A percentile compares a stretch with the other conserved stretches of the same genome.
These are phyloP conservation scores for Sitta carolinensis DNA, from an alignment of 2,797 vertebrate genomes.

Conservation along the genomic window DNA sequence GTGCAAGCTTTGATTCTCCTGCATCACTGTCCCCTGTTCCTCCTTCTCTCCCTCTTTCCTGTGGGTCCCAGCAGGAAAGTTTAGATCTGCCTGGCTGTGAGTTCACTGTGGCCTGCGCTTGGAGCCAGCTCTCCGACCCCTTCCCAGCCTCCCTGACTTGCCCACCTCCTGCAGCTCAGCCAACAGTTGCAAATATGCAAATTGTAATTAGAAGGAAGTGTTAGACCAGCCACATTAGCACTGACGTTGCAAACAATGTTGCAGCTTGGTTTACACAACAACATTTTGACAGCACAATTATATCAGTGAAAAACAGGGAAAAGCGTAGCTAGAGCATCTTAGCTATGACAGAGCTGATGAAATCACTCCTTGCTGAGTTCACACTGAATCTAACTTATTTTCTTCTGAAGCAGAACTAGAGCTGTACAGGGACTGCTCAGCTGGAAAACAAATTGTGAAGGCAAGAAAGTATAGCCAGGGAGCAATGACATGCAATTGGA, in stretches of 20 bases:
- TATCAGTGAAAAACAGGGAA: background rate
- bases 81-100: background rate
- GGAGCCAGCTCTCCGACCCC: background rate
- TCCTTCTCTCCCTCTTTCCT: background rate
- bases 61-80: background rate
- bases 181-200: constrained; percentile 6
- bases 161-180: background rate
- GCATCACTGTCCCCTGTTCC: background rate
- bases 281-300: background rate
- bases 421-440: background rate
- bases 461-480: background rate
- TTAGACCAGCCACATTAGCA: background rate
- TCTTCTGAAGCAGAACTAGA: background rate
- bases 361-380: background rate
- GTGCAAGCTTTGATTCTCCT: background rate
- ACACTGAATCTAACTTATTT: background rate
- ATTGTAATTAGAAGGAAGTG: background rate
- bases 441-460: background rate
- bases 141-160: background rate
- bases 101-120: background rate
- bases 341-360: background rate
- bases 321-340: background rate
- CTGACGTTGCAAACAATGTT: background rate
- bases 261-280: background rate
- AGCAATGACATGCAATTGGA: background rate